Evolutionary conservation across 2,797 vertebrate genomes (phyloP).

Genomic region (Sparus aurata): DNA sequence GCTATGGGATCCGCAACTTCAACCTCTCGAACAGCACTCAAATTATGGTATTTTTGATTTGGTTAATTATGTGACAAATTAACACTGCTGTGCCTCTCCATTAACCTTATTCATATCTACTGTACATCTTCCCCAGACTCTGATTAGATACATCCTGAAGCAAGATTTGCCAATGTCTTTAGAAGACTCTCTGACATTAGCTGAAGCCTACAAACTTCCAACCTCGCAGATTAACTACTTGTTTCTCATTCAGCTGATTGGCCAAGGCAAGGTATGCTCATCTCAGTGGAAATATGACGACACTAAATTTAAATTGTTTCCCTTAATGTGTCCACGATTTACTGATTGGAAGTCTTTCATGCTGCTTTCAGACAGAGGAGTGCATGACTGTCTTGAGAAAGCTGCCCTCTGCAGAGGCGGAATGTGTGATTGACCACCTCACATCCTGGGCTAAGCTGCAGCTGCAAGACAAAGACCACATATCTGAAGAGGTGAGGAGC

Average conservation of each 20-base stretch:
- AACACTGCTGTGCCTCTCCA: not conserved
- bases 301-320: not conserved
- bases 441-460: conserved; percentile 89
- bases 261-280: conserved; percentile 86
- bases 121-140: conserved; percentile 80
- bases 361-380: conserved; percentile 86
- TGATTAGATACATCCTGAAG: conserved; percentile 93
- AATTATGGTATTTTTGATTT: conserved; percentile 86
- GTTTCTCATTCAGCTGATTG: conserved; percentile 89
- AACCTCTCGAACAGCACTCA: conserved; percentile 90
- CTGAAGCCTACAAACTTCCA: conserved; percentile 88
- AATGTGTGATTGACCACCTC: conserved; percentile 89
- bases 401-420: conserved; percentile 83
- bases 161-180: conserved; percentile 91
- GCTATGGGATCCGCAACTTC: conserved; percentile 93
- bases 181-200: conserved; percentile 92
- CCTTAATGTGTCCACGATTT: not conserved
- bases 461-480: conserved; percentile 86
- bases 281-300: not conserved
- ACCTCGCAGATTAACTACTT: conserved; percentile 89
- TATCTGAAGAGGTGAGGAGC: conserved; percentile 87
- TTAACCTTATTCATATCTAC: not conserved
- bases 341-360: conserved; percentile 3
- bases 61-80: not conserved
- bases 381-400: conserved; percentile 87